Evolutionary conservation across 1,140 invertebrate genomes (phyloP), one percentile per base, ranked within the genome.

Genomic region (Eumaeus atala): DNA sequence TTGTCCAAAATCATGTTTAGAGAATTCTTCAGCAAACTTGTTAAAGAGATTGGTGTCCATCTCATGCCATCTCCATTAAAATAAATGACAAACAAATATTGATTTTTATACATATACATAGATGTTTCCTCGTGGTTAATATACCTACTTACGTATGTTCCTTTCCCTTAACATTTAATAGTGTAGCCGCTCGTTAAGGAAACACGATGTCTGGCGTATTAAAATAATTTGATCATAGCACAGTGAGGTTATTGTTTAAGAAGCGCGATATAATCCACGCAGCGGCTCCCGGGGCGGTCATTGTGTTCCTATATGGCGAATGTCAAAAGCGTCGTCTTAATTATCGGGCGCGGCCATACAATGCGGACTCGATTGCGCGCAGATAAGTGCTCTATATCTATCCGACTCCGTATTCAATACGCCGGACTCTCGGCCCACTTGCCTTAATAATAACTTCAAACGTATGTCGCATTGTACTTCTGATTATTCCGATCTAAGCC

Each of bases 241-340:
- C 76, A 70, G 77, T 73, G 69, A 56, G 72, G 77, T 81, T 86
- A 86, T 84, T 86, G 79, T 83, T 81, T 81, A 76, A 74, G 66
- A 67, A 69, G 67, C 71, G 69, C 76, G 80, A 86, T 84, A 80
- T 67, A 77, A 86, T 86, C 83, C 80, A 8, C 38, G 12, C 54
- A 62, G 58, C 59, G 62, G 70, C 77, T 83, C 83, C 79, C 72
- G 81, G 71, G 76, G 83, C 81, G 79, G 72, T 84, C 78, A 86
- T 86, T 86, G 81, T 86, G 74, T 82, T 84, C 83, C 79, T 86
- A 86, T 86, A 86, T 83, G 83, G 83, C 73, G 81, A 87, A 82
- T 84, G 83, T 87, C 83, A 87, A 84, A 87, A 87, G 72, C 79
- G 80, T 87, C 81, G 83, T 87, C 83, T 87, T 87, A 87, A 87